Percentiles rank a stretch among this genome's conserved stretches.
Conservation (phyloP, 2,797 vertebrate species). For the Mus minutoides region DNA sequence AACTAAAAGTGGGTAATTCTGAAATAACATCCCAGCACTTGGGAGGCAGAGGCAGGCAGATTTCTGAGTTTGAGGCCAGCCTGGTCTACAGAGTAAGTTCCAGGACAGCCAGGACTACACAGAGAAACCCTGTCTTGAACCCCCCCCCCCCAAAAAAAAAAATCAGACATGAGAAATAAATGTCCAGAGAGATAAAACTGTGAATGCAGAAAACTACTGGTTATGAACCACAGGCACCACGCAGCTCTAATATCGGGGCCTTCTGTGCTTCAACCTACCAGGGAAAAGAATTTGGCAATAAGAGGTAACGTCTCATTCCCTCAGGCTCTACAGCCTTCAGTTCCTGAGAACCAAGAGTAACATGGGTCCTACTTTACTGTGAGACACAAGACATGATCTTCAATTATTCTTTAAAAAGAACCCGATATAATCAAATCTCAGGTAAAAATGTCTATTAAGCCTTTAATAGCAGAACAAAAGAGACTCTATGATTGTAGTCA, state of each 20-base stretch:
- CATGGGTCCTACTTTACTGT: neutral
- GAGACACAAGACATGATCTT: neutral
- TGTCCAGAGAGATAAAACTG: neutral
- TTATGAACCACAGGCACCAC: neutral
- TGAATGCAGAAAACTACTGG: neutral
- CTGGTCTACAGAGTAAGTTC: too few relatives aligned
- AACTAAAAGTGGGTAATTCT: neutral
- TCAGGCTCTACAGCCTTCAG: constrained; percentile 13
- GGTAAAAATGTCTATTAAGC: neutral
- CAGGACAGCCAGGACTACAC: too few relatives aligned
- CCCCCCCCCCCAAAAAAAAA: too few relatives aligned
- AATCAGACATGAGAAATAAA: neutral
- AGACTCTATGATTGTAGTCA: neutral
- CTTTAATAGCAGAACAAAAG: neutral
- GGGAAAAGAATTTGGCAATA: neutral
- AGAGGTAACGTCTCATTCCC: neutral
- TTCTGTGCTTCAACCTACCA: neutral
- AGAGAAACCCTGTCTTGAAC: too few relatives aligned
- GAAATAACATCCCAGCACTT: neutral
- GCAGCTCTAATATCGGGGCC: neutral
- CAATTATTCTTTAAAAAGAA: constrained; percentile 5
- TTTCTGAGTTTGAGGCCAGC: too few relatives aligned
- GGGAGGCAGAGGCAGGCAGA: too few relatives aligned
- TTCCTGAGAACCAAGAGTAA: neutral
- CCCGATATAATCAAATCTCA: neutral